A percentile compares a stretch with the other conserved stretches of the same genome.
Evolutionary conservation across 2,113 vertebrate genomes (phyloP).

Genomic region (Hemiscyllium ocellatum): DNA sequence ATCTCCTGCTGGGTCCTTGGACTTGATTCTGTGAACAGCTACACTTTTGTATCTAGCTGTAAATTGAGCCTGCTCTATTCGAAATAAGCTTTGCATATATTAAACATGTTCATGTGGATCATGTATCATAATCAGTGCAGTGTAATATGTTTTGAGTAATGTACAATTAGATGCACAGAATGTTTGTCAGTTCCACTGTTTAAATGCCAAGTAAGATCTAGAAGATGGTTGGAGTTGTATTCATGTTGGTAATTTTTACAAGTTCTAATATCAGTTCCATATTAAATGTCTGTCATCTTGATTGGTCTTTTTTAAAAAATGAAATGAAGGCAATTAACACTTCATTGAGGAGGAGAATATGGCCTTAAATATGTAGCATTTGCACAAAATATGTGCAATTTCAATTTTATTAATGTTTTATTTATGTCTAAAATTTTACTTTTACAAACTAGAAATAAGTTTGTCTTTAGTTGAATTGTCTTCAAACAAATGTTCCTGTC

Average conservation of each 20-base stretch:
- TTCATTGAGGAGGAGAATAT: slow-evolving; percentile 15
- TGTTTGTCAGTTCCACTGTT: neutral
- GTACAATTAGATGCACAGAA: neutral
- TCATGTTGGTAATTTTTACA: neutral
- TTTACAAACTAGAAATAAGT: slow-evolving; percentile 45
- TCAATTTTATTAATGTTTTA: slow-evolving; percentile 63
- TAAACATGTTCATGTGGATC: neutral
- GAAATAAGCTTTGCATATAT: neutral
- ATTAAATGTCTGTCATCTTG: neutral
- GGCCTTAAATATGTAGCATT: slow-evolving; percentile 47
- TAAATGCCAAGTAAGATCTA: neutral
- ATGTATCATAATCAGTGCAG: neutral
- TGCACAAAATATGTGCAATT: slow-evolving; percentile 50
- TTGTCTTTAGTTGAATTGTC: slow-evolving; percentile 37
- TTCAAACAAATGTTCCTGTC: slow-evolving; percentile 47
- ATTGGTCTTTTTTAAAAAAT: neutral
- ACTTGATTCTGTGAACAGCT: neutral
- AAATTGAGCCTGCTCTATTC: neutral
- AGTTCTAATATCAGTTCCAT: neutral
- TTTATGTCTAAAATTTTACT: slow-evolving; percentile 50
- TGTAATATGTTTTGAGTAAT: neutral
- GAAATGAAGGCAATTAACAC: slow-evolving; percentile 3
- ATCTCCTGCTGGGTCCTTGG: no score
- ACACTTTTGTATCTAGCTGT: neutral
- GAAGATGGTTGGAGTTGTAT: neutral